These are phyloP conservation scores for Betta splendens DNA, from an alignment of 2,797 vertebrate genomes.

Conservation along the genomic window DNA sequence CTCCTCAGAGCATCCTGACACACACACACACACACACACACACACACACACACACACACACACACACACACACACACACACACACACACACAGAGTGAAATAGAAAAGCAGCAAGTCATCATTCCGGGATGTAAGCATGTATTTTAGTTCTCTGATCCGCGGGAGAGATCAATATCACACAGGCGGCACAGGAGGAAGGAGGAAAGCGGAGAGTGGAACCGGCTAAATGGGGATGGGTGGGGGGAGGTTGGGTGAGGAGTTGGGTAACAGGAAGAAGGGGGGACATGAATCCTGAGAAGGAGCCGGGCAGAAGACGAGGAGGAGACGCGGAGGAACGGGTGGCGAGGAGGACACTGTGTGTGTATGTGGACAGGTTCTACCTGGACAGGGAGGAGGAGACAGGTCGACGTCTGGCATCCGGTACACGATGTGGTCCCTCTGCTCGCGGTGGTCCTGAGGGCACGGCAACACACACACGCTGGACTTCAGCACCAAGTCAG, in stretches of 20 bases:
- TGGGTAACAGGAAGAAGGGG: slow-evolving; percentile 29
- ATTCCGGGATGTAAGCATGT: slow-evolving; percentile 53
- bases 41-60: slow-evolving; percentile 28
- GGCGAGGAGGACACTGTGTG: slow-evolving; percentile 36
- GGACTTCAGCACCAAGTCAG: no score
- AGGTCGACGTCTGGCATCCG: slow-evolving; percentile 77
- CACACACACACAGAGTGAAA: slow-evolving; percentile 3
- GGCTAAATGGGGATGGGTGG: slow-evolving; percentile 18
- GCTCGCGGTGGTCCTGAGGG: slow-evolving; percentile 62
- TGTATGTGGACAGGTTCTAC: slow-evolving; percentile 49
- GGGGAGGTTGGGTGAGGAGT: slow-evolving; percentile 21
- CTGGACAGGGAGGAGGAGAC: slow-evolving; percentile 68
- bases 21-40: slow-evolving; percentile 30
- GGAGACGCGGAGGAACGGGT: slow-evolving; percentile 26
- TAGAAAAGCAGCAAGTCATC: slow-evolving; percentile 63
- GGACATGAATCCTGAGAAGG: slow-evolving; percentile 23
- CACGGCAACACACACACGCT: not conserved
- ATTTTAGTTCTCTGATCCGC: slow-evolving; percentile 64
- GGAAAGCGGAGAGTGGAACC: slow-evolving; percentile 20
- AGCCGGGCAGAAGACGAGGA: slow-evolving; percentile 27
- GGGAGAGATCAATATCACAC: slow-evolving; percentile 68
- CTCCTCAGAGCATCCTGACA: slow-evolving; percentile 68
- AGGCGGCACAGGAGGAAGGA: slow-evolving; percentile 30
- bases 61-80: slow-evolving; percentile 12
- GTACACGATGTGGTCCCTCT: slow-evolving; percentile 83